phyloP scores from a whole-genome alignment of 2,797 vertebrate species.

The Siniperca scherzeri region DNA sequence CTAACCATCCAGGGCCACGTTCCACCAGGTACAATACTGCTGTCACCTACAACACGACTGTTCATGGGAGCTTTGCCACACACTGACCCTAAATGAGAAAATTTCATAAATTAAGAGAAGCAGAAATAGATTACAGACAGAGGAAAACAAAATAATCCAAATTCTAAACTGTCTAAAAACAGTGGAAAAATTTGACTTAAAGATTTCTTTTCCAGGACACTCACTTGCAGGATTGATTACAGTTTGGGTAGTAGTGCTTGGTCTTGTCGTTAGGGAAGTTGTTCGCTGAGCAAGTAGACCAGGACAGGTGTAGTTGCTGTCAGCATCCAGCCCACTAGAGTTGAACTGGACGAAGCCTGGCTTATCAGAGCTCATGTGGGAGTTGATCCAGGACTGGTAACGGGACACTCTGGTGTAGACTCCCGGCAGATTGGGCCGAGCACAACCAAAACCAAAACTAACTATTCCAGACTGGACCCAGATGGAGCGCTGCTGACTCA shows the following conservation, averaged over 20 bases:
- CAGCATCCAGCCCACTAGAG: constrained; percentile 60
- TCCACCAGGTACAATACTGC: constrained; percentile 29
- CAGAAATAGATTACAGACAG: not conserved
- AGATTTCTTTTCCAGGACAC: not conserved
- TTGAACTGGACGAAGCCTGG: constrained; percentile 70
- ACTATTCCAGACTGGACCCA: constrained; percentile 77
- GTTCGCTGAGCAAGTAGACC: constrained; percentile 1
- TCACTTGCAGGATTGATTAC: constrained; percentile 19
- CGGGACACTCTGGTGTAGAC: constrained; percentile 75
- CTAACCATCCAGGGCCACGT: constrained; percentile 73
- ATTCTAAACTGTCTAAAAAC: not conserved
- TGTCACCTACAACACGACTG: constrained; percentile 12
- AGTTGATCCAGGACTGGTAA: constrained; percentile 74
- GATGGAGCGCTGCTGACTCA: constrained; percentile 47
- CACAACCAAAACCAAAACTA: constrained; percentile 70
- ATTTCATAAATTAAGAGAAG: not conserved
- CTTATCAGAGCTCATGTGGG: constrained; percentile 52
- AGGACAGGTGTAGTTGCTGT: constrained; percentile 58
- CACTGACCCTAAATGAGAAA: constrained; percentile 22
- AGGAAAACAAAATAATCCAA: not conserved
- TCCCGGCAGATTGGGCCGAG: constrained; percentile 62
- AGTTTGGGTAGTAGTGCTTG: not conserved
- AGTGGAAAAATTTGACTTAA: not conserved
- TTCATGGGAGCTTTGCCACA: constrained; percentile 63
- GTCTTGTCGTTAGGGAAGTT: not conserved